Evolutionary conservation across 2,113 vertebrate species (phyloP).

Genomic region (Poeciliopsis occidentalis): DNA sequence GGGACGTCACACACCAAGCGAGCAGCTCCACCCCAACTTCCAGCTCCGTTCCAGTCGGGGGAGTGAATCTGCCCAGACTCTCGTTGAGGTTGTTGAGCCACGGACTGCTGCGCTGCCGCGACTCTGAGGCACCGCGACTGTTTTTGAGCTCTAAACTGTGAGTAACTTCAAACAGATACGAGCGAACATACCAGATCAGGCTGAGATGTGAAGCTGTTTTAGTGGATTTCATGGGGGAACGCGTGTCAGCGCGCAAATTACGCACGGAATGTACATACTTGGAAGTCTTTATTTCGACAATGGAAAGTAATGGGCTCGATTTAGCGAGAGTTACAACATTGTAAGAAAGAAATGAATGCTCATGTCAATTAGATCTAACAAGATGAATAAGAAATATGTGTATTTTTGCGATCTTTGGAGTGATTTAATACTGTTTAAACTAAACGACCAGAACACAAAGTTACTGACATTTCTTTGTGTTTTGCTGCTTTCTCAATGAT

Average conservation of each 20-base stretch:
- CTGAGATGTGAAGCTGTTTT: not conserved
- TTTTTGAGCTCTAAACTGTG: slow-evolving; percentile 23
- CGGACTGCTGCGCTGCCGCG: slow-evolving; percentile 19
- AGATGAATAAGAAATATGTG: not conserved
- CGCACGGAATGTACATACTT: slow-evolving; percentile 16
- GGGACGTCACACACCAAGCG: not conserved
- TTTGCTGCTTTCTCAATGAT: not conserved
- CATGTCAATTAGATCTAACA: not conserved
- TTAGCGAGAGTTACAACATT: not conserved
- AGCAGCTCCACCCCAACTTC: slow-evolving; percentile 51
- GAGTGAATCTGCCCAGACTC: slow-evolving; percentile 14
- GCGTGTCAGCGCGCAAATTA: slow-evolving; percentile 26
- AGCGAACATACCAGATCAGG: fast-evolving
- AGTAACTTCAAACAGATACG: slow-evolving; percentile 13
- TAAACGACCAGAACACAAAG: not conserved
- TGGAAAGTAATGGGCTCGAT: not conserved
- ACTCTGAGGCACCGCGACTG: not conserved
- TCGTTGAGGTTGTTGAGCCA: slow-evolving; percentile 19
- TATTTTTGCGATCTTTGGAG: not conserved
- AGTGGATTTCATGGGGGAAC: fast-evolving
- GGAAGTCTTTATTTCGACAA: not conserved
- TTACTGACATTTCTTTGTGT: not conserved
- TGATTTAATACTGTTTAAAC: not conserved
- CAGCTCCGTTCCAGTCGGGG: slow-evolving; percentile 25
- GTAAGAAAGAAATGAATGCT: not conserved